These are phyloP conservation scores for Lytechinus pictus DNA, from an alignment of 35 echinoderm and acorn worm species.

Conservation along the genomic window DNA sequence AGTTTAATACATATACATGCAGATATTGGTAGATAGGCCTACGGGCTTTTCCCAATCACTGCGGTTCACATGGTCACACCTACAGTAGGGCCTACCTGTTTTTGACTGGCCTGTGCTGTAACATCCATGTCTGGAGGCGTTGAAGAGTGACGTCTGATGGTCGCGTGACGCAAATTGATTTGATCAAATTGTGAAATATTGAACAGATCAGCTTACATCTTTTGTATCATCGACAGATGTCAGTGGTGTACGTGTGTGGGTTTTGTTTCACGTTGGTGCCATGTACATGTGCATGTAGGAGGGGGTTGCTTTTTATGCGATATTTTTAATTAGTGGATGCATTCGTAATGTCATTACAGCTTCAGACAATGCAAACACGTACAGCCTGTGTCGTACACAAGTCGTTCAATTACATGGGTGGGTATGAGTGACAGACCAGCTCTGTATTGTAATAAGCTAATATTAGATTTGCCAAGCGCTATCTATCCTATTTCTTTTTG, in stretches of 20 bases:
- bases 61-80: background rate
- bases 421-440: background rate
- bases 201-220: constrained; percentile 2
- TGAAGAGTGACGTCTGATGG: background rate
- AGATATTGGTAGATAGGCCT: background rate
- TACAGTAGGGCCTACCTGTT: background rate
- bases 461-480: too few relatives aligned
- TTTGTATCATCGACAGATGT: background rate
- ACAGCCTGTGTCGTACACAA: background rate
- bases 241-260: background rate
- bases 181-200: background rate
- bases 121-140: background rate
- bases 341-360: background rate
- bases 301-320: background rate
- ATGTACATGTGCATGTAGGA: background rate
- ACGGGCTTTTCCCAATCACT: background rate
- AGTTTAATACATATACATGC: background rate
- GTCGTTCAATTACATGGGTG: background rate
- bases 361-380: background rate
- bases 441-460: background rate
- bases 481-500: too few relatives aligned
- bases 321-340: constrained; percentile 13
- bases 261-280: background rate
- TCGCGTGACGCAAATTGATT: constrained; percentile 1
- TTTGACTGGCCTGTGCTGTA: background rate